phyloP scores from a whole-genome alignment of 2,888 invertebrate genomes.

The Torymus tubicola region DNA sequence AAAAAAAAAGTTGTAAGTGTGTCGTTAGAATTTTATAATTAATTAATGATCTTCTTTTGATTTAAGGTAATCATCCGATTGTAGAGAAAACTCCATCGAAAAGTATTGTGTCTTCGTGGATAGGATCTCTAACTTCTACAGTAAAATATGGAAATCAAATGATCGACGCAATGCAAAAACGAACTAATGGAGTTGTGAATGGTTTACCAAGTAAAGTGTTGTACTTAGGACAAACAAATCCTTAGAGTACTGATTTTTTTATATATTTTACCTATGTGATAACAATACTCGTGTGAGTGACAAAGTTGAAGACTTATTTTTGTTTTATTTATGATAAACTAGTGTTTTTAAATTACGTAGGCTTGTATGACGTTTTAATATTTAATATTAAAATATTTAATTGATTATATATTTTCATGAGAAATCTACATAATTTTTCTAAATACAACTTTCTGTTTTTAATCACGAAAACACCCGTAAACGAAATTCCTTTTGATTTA shows the following conservation, averaged over 20 bases:
- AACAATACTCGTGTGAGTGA: constrained; percentile 5
- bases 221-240: constrained; percentile 68
- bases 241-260: constrained; percentile 30
- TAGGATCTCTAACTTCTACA: constrained; percentile 79
- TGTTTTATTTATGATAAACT: not conserved
- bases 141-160: constrained; percentile 81
- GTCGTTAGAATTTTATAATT: not conserved
- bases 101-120: constrained; percentile 78
- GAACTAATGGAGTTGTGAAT: constrained; percentile 76
- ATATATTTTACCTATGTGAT: constrained; percentile 30
- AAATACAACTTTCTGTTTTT: too few relatives aligned
- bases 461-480: too few relatives aligned
- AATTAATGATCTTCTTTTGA: not conserved
- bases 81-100: constrained; percentile 74
- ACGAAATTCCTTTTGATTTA: too few relatives aligned
- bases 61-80: constrained; percentile 58
- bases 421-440: too few relatives aligned
- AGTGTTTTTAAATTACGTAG: too few relatives aligned
- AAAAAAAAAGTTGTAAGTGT: too few relatives aligned
- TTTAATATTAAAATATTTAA: too few relatives aligned
- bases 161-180: constrained; percentile 79
- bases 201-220: constrained; percentile 70
- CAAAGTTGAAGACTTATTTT: not conserved
- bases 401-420: too few relatives aligned
- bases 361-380: too few relatives aligned